Base-by-base conservation (phyloP, 2,797 vertebrate species). In the Eulemur rubriventer region DNA sequence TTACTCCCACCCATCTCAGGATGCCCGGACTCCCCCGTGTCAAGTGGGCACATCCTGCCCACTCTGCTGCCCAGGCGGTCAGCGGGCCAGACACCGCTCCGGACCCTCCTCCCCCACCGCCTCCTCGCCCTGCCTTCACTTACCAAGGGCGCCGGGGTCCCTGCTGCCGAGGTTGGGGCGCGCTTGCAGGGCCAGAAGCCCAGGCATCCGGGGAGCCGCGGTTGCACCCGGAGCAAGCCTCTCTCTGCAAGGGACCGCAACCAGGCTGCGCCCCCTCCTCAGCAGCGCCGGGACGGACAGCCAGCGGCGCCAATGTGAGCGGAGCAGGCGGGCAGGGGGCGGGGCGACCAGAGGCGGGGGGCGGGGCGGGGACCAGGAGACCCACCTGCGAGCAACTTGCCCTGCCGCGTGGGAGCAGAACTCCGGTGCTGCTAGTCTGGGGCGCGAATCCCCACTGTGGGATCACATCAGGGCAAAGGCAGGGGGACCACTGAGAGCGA, bases 201-300 rank as follows among this genome's bases (percentile, higher is more conserved):
- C 18, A 1, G 61, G 20, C 35, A 22, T 20, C 59, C 1, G 0
- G 33, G 28, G 41, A 91, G 63, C 75, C 30, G 2, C 41, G 5
- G 18, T 38, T 7, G 20, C 41, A 17, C 4, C 69, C 2, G 1
- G 18, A 84, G 73, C 46, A 0, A 16, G 83, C 55, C 70, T 69
- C 33, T 70, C 43, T 84, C 92, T 90, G 96, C 96, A 55, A 35
- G 17, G 78, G 86, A 86, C 89, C 67, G 91, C 96, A 85, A 93
- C 70, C 52, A 3, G 41, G 91, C 73, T n/a, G 94, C 94, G 97
- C 98, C 98, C 97, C 90, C 96, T 96, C 65, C 96, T 65, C 95
- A 82, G n/a, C 65, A n/a, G 89, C 55, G 35, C 57, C 0, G 65
- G 85, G 92, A 97, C 79, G 7, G 82, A 79, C 97, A 97, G 95